Evolutionary conservation across 2,888 invertebrate genomes (phyloP).

Genomic region (Atherix ibis): DNA sequence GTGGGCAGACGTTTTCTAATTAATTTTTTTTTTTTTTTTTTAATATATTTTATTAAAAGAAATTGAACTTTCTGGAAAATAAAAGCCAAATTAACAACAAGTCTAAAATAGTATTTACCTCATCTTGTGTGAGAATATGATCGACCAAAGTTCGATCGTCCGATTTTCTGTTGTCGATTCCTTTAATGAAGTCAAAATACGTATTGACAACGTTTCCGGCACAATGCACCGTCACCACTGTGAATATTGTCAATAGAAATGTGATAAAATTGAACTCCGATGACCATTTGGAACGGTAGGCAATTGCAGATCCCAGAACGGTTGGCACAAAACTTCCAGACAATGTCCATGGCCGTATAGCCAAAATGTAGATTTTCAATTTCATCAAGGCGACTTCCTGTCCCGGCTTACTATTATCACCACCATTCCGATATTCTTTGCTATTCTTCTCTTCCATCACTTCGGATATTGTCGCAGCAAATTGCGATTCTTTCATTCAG

Average conservation of each 20-base stretch:
- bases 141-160: conserved; percentile 93
- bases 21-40: neutral
- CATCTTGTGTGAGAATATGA: conserved; percentile 65
- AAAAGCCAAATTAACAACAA: neutral
- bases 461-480: too few species aligned
- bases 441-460: conserved; percentile 3
- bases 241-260: conserved; percentile 66
- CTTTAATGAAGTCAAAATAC: conserved; percentile 88
- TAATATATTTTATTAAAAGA: neutral
- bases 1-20: too few species aligned
- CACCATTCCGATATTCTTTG: too few species aligned
- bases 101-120: conserved; percentile 22
- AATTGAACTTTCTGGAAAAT: too few species aligned
- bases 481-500: too few species aligned
- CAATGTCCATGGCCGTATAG: conserved; percentile 85
- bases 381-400: conserved; percentile 49
- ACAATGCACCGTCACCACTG: conserved; percentile 82
- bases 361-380: conserved; percentile 72
- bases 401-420: conserved; percentile 6
- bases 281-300: conserved; percentile 64
- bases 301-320: conserved; percentile 72
- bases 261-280: conserved; percentile 64
- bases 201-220: conserved; percentile 95
- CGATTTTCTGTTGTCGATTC: conserved; percentile 82
- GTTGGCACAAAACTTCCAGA: conserved; percentile 86